Evolutionary conservation across 2,888 invertebrate species (phyloP).

Genomic region (Orthosia gracilis): DNA sequence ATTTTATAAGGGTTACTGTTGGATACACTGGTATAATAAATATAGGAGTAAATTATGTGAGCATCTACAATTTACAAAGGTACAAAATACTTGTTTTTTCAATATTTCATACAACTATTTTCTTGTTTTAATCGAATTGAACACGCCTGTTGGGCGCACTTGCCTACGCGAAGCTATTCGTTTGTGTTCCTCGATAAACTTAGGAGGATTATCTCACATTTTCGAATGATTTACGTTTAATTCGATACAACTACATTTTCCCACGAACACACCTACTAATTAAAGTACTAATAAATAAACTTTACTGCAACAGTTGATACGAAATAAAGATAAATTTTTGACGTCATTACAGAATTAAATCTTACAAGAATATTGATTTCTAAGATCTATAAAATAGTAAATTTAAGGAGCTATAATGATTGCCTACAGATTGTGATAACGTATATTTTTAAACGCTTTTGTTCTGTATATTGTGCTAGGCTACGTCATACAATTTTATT

Average conservation of each 20-base stretch:
- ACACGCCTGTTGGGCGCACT: not conserved
- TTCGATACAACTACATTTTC: not conserved
- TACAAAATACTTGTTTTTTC: not conserved
- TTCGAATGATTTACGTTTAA: slow-evolving; percentile 1
- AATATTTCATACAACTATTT: no score
- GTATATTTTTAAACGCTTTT: slow-evolving; percentile 23
- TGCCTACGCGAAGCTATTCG: not conserved
- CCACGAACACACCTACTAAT: slow-evolving; percentile 7
- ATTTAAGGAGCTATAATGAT: not conserved
- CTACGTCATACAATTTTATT: not conserved
- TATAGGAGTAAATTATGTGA: not conserved
- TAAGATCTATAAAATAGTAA: slow-evolving; percentile 12
- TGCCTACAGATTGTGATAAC: not conserved
- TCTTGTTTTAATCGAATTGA: not conserved
- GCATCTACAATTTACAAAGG: not conserved
- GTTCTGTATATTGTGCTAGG: not conserved
- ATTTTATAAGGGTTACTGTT: not conserved
- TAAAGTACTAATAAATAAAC: not conserved
- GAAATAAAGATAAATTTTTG: slow-evolving; percentile 3
- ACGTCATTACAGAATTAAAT: slow-evolving; percentile 35
- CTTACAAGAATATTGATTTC: slow-evolving; percentile 5
- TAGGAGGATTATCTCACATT: slow-evolving; percentile 10
- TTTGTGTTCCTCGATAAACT: not conserved
- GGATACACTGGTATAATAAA: slow-evolving; percentile 15
- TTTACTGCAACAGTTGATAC: slow-evolving; percentile 9